phyloP scores from a whole-genome alignment of 2,797 vertebrate species.

The Pseudochaenichthys georgianus region DNA sequence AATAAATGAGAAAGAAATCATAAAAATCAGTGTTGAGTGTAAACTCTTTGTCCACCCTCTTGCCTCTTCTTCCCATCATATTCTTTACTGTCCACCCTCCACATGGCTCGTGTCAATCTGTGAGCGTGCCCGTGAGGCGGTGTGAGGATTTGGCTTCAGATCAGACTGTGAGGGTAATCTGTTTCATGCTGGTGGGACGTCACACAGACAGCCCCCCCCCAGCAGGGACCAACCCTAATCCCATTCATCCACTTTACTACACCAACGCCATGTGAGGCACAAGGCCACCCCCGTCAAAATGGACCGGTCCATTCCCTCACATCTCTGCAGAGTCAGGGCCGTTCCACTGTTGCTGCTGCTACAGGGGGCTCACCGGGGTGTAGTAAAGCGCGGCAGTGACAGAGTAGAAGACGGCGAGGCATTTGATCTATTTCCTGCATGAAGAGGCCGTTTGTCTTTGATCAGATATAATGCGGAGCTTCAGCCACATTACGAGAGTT shows the following conservation, averaged over 20 bases:
- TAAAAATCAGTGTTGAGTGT: not conserved
- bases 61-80: not conserved
- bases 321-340: not conserved
- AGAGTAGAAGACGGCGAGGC: not conserved
- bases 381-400: constrained; percentile 23
- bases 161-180: constrained; percentile 71
- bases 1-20: not conserved
- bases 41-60: not conserved
- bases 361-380: constrained; percentile 22
- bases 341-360: constrained; percentile 44
- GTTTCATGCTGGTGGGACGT: constrained; percentile 53
- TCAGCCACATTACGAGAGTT: not conserved
- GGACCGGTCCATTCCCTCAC: constrained; percentile 33
- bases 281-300: constrained; percentile 37
- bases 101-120: constrained; percentile 13
- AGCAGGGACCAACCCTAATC: constrained; percentile 63
- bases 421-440: constrained; percentile 34
- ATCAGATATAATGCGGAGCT: constrained; percentile 6
- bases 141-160: constrained; percentile 67
- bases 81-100: constrained; percentile 2
- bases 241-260: constrained; percentile 75
- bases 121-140: constrained; percentile 7
- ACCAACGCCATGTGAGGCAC: constrained; percentile 3
- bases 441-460: constrained; percentile 21
- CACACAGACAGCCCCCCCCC: constrained; percentile 56